A percentile compares a stretch with the other conserved stretches of the same genome.
phyloP scores from a whole-genome alignment of 2,888 invertebrate species.

The Temnothorax ravouxi region DNA sequence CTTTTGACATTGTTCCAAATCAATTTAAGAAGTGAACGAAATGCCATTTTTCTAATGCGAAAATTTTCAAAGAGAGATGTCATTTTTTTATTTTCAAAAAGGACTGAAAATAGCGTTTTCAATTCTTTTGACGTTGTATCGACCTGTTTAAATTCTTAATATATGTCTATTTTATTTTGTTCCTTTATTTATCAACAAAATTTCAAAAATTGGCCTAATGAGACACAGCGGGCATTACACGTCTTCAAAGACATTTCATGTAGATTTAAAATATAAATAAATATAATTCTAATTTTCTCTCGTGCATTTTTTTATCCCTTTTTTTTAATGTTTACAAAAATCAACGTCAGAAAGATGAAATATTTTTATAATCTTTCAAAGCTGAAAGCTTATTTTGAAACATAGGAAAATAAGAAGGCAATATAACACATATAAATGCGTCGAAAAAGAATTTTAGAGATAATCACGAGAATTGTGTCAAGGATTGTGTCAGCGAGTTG shows the following conservation, averaged over 20 bases:
- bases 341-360: neutral
- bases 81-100: neutral
- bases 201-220: neutral
- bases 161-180: neutral
- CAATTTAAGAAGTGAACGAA: slow-evolving; percentile 12
- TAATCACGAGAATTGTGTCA: neutral
- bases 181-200: neutral
- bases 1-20: slow-evolving; percentile 44
- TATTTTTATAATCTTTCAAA: slow-evolving; percentile 1
- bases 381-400: neutral
- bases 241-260: neutral
- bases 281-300: neutral
- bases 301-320: neutral
- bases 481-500: neutral
- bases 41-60: neutral
- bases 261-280: neutral
- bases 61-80: neutral
- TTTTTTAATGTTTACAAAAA: neutral
- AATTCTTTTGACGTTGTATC: neutral
- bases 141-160: neutral
- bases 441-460: neutral
- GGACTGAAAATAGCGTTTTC: neutral
- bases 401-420: neutral
- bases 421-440: neutral
- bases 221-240: too few species aligned